Conservation (phyloP, 2,797 vertebrate species). For the Uromys caudimaculatus region DNA sequence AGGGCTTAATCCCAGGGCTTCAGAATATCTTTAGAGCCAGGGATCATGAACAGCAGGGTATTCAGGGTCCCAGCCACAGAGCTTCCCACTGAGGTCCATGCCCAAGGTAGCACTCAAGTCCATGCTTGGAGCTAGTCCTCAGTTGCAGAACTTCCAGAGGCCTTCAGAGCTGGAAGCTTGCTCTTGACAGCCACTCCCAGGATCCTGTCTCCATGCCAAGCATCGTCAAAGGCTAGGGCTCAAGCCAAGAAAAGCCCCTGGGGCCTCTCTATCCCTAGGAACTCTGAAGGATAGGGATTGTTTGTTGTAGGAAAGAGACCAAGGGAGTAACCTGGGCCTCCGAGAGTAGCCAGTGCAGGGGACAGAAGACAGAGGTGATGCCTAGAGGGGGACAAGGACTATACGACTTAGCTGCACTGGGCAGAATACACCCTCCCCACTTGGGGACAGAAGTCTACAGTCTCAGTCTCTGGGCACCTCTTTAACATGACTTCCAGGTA, state of each 20-base stretch:
- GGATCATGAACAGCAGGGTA: not conserved
- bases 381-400: not conserved
- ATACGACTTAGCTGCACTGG: not conserved
- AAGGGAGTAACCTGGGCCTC: not conserved
- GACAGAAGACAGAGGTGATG: not conserved
- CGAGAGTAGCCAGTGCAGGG: not conserved
- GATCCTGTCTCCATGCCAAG: not conserved
- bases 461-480: not conserved
- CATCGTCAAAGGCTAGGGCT: not conserved
- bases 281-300: not conserved
- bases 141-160: not conserved
- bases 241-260: not conserved
- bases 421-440: not conserved
- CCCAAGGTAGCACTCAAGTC: not conserved
- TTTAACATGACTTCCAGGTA: not conserved
- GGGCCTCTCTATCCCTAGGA: not conserved
- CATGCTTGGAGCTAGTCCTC: not conserved
- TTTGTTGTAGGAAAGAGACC: not conserved
- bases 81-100: not conserved
- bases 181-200: not conserved
- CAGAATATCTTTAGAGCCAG: not conserved
- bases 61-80: not conserved
- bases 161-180: not conserved
- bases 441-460: not conserved
- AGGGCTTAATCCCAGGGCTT: rapidly evolving